Conservation (phyloP, 2,113 vertebrate species). For the Albula goreensis region DNA sequence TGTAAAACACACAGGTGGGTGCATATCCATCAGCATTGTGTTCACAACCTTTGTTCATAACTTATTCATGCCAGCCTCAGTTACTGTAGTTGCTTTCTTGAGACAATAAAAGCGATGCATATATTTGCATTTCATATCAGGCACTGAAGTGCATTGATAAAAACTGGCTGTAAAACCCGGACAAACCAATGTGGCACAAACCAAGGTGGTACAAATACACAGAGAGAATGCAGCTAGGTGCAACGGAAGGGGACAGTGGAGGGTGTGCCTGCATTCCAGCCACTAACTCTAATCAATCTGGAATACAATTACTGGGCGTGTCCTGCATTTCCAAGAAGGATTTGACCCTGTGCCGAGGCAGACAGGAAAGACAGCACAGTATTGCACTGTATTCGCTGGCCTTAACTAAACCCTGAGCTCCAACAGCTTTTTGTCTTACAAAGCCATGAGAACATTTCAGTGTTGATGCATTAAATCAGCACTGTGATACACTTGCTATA, state of each 20-base stretch:
- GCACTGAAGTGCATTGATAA: constrained; percentile 40
- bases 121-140: constrained; percentile 57
- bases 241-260: not conserved
- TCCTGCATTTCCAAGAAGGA: not conserved
- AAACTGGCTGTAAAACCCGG: constrained; percentile 39
- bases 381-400: not conserved
- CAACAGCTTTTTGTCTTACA: not conserved
- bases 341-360: constrained; percentile 3
- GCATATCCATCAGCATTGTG: not conserved
- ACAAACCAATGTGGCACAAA: constrained; percentile 53
- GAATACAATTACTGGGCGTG: not conserved
- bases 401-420: not conserved
- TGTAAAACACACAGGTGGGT: not conserved
- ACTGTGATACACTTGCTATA: not conserved
- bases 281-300: constrained; percentile 5
- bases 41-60: constrained; percentile 32
- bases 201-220: constrained; percentile 36
- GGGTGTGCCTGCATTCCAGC: constrained; percentile 9
- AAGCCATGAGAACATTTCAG: not conserved
- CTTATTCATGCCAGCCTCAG: constrained; percentile 42
- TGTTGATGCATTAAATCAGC: no score
- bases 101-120: constrained; percentile 48
- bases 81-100: constrained; percentile 37
- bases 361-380: not conserved
- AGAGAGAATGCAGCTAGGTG: constrained; percentile 11